These are phyloP conservation scores for Diplolepis rosae DNA, from an alignment of 2,888 invertebrate species.

Conservation along the genomic window DNA sequence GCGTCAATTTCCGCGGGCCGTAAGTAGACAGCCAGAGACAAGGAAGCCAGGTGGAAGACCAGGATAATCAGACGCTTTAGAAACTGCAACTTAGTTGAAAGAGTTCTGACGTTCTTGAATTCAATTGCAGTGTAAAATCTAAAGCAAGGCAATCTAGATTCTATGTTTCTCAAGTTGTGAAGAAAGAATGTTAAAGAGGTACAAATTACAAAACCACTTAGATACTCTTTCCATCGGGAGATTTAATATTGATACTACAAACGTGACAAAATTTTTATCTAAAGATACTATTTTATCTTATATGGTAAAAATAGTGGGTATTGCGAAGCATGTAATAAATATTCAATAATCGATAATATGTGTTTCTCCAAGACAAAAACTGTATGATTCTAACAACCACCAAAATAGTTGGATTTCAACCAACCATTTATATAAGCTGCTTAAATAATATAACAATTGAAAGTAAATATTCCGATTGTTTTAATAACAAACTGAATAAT, in stretches of 20 bases:
- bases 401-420: too few species aligned
- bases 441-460: too few species aligned
- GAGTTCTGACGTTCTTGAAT: neutral
- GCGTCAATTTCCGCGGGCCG: conserved; percentile 82
- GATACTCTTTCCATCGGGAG: neutral
- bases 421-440: too few species aligned
- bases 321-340: too few species aligned
- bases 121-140: neutral
- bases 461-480: too few species aligned
- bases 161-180: neutral
- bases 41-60: conserved; percentile 88
- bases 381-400: too few species aligned
- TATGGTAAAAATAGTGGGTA: too few species aligned
- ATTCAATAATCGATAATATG: too few species aligned
- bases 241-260: neutral
- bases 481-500: too few species aligned
- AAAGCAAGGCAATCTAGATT: neutral
- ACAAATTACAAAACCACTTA: neutral
- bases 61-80: conserved; percentile 92
- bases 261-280: neutral
- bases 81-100: conserved; percentile 85
- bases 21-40: conserved; percentile 93
- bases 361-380: too few species aligned
- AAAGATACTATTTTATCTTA: neutral
- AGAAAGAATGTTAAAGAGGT: neutral